A percentile compares a stretch with the other conserved stretches of the same genome.
phyloP scores from a whole-genome alignment of 2,888 invertebrate genomes.

The Drosophila antonietae region DNA sequence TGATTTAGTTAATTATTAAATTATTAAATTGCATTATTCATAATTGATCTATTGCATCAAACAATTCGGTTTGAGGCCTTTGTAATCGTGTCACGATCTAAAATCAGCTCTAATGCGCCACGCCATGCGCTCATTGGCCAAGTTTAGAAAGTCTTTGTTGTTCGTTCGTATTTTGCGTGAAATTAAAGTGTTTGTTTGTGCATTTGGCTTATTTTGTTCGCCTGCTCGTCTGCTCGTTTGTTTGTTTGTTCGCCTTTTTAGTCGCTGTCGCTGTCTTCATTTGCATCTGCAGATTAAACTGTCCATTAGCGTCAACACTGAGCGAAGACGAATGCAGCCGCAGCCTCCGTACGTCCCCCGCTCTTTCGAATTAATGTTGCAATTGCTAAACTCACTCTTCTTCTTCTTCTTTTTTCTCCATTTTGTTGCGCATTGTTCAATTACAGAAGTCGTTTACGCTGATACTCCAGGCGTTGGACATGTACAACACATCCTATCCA shows the following conservation, averaged over 20 bases:
- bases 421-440: conserved; percentile 59
- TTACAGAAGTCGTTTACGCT: conserved; percentile 96
- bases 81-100: not conserved
- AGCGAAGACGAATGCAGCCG: conserved; percentile 34
- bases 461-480: conserved; percentile 95
- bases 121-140: conserved; percentile 29
- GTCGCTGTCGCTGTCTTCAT: conserved; percentile 64
- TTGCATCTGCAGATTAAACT: conserved; percentile 78
- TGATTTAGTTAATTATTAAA: not conserved
- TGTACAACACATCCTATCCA: conserved; percentile 90
- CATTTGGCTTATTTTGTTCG: conserved; percentile 36
- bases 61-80: not conserved
- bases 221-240: conserved; percentile 34
- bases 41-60: not conserved
- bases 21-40: not conserved
- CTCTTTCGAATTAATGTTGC: conserved; percentile 16
- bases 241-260: conserved; percentile 32
- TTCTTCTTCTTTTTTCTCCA: not conserved
- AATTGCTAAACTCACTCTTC: conserved; percentile 14
- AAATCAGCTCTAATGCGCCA: conserved; percentile 13
- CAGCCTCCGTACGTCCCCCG: not conserved
- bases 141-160: conserved; percentile 65
- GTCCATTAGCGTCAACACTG: conserved; percentile 76
- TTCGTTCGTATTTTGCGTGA: conserved; percentile 54
- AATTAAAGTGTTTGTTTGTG: conserved; percentile 68